Base-by-base conservation (phyloP, 2,113 vertebrate genomes). In the Lipophrys pholis region DNA sequence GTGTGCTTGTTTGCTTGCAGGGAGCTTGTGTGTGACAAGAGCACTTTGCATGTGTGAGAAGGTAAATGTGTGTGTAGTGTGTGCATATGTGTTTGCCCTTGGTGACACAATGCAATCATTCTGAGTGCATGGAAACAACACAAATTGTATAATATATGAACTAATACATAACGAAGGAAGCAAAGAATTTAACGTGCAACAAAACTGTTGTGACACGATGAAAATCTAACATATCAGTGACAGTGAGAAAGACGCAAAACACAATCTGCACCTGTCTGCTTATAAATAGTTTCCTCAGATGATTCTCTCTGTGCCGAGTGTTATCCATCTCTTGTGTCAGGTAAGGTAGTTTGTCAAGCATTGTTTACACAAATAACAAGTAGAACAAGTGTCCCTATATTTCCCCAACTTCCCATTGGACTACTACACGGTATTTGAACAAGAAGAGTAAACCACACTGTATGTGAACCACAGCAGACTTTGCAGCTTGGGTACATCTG, bases 1-100 rank as follows among this genome's bases (percentile, higher is more conserved):
- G 87, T 78, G 79, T 78, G 73, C 75, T 86, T 89, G 78, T 90
- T 87, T 86, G 81, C 81, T 82, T 61, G 64, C 69, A 58, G 39
- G 46, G 51, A 73, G 15, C 69, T 43, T 74, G 35, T 55, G 62
- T 64, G 39, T 1, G 48, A 64, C 36, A 51, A 59, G 71, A 62
- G 54, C 4, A 21, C 14, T 78, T 78, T 82, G 62, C 15, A 1
- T 64, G 70, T 78, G 73, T 21, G 48, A 70, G 51, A 54, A 12
- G 43, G 46, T 71, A 65, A 70, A 58, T 62, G 45, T 81, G 53
- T 65, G 73, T 74, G 35, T 67, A 39, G 21, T 50, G 40, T 57
- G 15, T 50, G 7, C 5, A 2, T 38, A 41, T 76, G 76, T 73
- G 21, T 76, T 73, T 71, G 41, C 54, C 1, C 8, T 62, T 69